Percentiles rank a stretch among this genome's conserved stretches.
Conservation (phyloP, 2,113 vertebrate genomes). For the Embiotoca jacksoni region DNA sequence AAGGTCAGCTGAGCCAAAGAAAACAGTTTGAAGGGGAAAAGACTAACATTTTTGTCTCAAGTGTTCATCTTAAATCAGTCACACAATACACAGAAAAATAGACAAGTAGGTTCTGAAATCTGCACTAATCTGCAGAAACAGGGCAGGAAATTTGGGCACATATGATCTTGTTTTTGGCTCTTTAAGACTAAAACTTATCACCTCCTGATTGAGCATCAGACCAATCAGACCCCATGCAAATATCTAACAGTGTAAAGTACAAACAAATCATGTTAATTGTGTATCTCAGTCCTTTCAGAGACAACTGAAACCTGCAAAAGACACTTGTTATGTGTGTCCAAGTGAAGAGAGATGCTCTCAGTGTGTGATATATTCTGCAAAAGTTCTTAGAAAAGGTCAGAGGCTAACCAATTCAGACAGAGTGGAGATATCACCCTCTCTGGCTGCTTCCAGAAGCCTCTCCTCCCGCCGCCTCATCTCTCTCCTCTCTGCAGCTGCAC, state of each 20-base stretch:
- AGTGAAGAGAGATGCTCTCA: background rate
- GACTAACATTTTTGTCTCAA: background rate
- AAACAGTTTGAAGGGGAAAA: background rate
- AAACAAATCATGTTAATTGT: background rate
- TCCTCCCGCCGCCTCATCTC: constrained; percentile 89
- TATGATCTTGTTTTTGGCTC: background rate
- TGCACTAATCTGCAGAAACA: no score
- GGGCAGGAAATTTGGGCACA: background rate
- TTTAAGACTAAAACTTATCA: background rate
- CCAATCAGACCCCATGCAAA: background rate
- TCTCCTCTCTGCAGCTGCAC: constrained; percentile 91
- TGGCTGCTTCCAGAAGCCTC: constrained; percentile 88
- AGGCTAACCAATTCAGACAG: constrained; percentile 88
- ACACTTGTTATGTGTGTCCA: background rate
- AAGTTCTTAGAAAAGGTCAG: constrained; percentile 24
- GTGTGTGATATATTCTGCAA: background rate
- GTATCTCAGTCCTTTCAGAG: constrained; percentile 6
- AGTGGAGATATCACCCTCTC: constrained; percentile 87
- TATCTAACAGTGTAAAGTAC: background rate
- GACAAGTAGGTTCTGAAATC: background rate
- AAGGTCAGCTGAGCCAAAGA: background rate
- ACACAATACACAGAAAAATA: background rate
- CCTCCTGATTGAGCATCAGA: background rate
- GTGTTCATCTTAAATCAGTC: background rate
- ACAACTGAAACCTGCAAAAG: background rate